Evolutionary conservation across 2,797 vertebrate genomes (phyloP).

Genomic region (Sandelia bainsii): DNA sequence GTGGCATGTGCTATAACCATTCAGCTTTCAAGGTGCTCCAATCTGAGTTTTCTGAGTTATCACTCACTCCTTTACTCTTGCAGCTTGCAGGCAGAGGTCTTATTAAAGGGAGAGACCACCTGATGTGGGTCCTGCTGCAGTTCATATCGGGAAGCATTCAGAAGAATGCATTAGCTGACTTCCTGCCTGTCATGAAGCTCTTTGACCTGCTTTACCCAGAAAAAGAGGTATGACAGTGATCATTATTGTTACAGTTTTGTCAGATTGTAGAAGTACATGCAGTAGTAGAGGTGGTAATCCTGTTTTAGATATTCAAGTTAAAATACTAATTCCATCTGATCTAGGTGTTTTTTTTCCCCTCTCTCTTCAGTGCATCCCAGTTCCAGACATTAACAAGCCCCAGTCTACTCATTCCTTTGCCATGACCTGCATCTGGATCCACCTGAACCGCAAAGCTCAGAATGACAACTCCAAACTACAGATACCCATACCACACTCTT

Average conservation of each 20-base stretch:
- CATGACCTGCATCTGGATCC: constrained; percentile 99
- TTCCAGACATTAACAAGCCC: constrained; percentile 98
- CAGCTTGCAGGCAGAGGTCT: constrained; percentile 97
- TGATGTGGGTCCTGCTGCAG: constrained; percentile 99
- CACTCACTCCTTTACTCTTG: neutral
- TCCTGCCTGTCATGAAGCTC: constrained; percentile 99
- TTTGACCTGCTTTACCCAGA: constrained; percentile 98
- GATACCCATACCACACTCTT: constrained; percentile 97
- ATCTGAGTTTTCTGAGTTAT: too few species aligned
- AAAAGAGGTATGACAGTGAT: constrained; percentile 88
- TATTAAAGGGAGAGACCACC: constrained; percentile 97
- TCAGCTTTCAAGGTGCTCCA: too few species aligned
- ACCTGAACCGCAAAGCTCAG: constrained; percentile 98
- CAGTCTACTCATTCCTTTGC: constrained; percentile 99
- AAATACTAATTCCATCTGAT: neutral
- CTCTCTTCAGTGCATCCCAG: constrained; percentile 92
- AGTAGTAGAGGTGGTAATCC: neutral
- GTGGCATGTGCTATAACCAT: too few species aligned
- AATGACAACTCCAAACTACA: constrained; percentile 96
- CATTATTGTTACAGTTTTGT: neutral
- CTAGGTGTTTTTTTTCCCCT: neutral
- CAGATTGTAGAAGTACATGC: too few species aligned
- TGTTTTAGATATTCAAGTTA: neutral
- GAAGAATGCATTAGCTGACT: constrained; percentile 97
- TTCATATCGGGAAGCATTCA: constrained; percentile 99